phyloP scores from a whole-genome alignment of 2,888 invertebrate species.

The Dyspetes luteomarginatus region DNA sequence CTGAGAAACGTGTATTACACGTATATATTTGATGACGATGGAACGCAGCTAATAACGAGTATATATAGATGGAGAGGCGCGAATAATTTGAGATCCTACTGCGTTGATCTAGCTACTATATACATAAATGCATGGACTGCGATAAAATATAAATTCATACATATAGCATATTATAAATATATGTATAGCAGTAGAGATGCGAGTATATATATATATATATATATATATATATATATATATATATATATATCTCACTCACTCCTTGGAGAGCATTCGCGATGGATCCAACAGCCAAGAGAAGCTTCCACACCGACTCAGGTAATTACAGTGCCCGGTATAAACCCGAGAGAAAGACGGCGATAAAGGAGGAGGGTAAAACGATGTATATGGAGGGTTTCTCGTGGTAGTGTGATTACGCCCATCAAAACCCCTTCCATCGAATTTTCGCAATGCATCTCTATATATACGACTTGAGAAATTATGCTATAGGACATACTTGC shows the following conservation, averaged over 20 bases:
- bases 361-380: neutral
- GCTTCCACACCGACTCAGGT: conserved; percentile 26
- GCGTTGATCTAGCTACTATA: neutral
- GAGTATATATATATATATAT: neutral
- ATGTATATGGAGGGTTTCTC: neutral
- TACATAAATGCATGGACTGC: neutral
- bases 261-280: conserved; percentile 20
- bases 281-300: conserved; percentile 39
- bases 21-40: conserved; percentile 3
- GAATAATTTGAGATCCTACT: conserved; percentile 6
- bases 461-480: conserved; percentile 28
- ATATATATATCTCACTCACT: conserved; percentile 28
- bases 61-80: conserved; percentile 10
- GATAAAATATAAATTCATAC: neutral
- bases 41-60: conserved; percentile 31
- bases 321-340: conserved; percentile 48
- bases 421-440: conserved; percentile 16
- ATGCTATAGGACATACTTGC: conserved; percentile 9
- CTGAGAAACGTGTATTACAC: no score
- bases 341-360: conserved; percentile 39
- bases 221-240: neutral
- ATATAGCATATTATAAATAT: neutral
- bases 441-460: conserved; percentile 16
- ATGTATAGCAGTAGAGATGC: neutral
- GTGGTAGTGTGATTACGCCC: conserved; percentile 60